These are phyloP conservation scores for Ictalurus punctatus DNA, from an alignment of 2,113 vertebrate genomes.

Conservation along the genomic window DNA sequence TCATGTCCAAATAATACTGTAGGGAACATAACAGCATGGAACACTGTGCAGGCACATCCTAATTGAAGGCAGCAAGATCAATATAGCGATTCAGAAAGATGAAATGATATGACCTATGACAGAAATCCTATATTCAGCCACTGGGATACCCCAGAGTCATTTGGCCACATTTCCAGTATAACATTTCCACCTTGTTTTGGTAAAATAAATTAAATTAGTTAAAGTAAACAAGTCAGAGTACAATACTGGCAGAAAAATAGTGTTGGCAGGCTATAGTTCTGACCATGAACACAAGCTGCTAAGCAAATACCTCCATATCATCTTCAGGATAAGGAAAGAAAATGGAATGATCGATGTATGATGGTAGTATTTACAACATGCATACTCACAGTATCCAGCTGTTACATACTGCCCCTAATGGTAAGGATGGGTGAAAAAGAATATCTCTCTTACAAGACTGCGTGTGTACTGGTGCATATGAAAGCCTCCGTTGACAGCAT, in stretches of 20 bases:
- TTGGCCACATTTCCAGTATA: too few relatives aligned
- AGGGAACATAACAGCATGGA: too few relatives aligned
- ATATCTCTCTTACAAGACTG: constrained; percentile 76
- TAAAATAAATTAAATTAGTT: too few relatives aligned
- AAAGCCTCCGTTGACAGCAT: constrained; percentile 70
- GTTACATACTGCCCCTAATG: constrained; percentile 52
- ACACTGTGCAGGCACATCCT: too few relatives aligned
- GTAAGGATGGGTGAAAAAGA: not conserved
- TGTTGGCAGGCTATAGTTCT: not conserved
- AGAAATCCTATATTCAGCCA: too few relatives aligned
- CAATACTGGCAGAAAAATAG: not conserved
- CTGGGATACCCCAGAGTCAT: too few relatives aligned
- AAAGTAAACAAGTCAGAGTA: too few relatives aligned
- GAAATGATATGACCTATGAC: too few relatives aligned
- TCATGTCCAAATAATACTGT: too few relatives aligned
- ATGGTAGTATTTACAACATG: not conserved
- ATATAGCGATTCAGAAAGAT: too few relatives aligned
- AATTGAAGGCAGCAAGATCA: too few relatives aligned
- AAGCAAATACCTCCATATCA: not conserved
- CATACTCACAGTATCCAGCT: not conserved
- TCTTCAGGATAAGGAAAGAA: not conserved
- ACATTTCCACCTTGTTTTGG: too few relatives aligned
- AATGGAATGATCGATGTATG: not conserved
- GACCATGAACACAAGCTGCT: not conserved
- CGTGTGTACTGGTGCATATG: constrained; percentile 90